These are phyloP conservation scores for Motacilla alba DNA, from an alignment of 2,113 vertebrate species.

Conservation along the genomic window DNA sequence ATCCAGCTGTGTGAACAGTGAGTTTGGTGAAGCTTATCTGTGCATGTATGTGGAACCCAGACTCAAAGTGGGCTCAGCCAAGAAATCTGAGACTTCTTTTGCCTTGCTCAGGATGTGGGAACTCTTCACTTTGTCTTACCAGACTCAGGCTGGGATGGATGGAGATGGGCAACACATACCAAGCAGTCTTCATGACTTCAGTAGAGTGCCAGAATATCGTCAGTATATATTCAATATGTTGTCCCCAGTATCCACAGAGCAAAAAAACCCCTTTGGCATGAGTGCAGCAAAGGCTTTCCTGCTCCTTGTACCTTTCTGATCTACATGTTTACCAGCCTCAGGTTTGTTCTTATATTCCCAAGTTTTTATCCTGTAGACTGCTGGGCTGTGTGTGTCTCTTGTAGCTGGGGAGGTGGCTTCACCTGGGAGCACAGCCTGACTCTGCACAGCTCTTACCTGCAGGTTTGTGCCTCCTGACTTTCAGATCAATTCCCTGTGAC, in stretches of 20 bases:
- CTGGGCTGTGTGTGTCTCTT: rapidly evolving
- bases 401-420: neutral
- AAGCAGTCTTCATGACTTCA: neutral
- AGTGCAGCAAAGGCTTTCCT: neutral
- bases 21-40: neutral
- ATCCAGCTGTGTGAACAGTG: no score
- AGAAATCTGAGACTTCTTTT: neutral
- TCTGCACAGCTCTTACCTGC: neutral
- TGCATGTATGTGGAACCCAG: rapidly evolving
- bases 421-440: rapidly evolving
- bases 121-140: neutral
- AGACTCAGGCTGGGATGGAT: neutral
- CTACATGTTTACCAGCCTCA: neutral
- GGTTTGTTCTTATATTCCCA: neutral
- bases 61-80: neutral
- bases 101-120: neutral
- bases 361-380: neutral
- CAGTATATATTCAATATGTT: neutral
- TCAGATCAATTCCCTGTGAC: neutral
- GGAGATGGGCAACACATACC: neutral
- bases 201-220: no score
- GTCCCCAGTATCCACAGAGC: neutral
- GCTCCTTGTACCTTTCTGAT: neutral
- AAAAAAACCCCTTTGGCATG: rapidly evolving
- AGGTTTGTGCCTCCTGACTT: neutral